A percentile compares a stretch with the other conserved stretches of the same genome.
phyloP scores from a whole-genome alignment of 1,140 invertebrate genomes.

The Cataglyphis hispanica region DNA sequence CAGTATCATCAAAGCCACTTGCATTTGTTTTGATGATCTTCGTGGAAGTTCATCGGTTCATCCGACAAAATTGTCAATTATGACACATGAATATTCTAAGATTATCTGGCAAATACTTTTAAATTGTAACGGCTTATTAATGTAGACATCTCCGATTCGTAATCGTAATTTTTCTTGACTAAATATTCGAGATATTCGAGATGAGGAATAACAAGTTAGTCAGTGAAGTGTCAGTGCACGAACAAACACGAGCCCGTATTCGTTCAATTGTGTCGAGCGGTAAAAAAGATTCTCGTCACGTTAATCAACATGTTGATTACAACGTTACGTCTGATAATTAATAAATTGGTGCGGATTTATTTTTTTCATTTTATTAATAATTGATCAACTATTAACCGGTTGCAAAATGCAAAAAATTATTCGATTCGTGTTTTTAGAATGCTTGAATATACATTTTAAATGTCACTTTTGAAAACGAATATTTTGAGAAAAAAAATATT shows the following conservation, averaged over 20 bases:
- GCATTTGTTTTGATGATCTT: neutral
- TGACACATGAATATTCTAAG: neutral
- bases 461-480: conserved; percentile 4
- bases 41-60: neutral
- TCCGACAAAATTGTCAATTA: neutral
- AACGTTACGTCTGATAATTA: neutral
- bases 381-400: neutral
- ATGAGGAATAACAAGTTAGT: conserved; percentile 3
- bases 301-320: neutral
- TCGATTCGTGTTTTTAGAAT: neutral
- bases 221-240: neutral
- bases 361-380: neutral
- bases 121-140: neutral
- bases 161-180: neutral
- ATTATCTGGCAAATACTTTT: neutral
- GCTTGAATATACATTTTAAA: conserved; percentile 18
- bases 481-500: conserved; percentile 14
- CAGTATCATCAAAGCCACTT: neutral
- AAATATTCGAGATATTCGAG: neutral
- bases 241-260: neutral
- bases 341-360: neutral
- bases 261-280: neutral
- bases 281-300: neutral
- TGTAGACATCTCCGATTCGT: neutral
- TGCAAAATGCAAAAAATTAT: neutral